Base-by-base conservation (phyloP, 2,888 invertebrate genomes). In the Acronicta psi region DNA sequence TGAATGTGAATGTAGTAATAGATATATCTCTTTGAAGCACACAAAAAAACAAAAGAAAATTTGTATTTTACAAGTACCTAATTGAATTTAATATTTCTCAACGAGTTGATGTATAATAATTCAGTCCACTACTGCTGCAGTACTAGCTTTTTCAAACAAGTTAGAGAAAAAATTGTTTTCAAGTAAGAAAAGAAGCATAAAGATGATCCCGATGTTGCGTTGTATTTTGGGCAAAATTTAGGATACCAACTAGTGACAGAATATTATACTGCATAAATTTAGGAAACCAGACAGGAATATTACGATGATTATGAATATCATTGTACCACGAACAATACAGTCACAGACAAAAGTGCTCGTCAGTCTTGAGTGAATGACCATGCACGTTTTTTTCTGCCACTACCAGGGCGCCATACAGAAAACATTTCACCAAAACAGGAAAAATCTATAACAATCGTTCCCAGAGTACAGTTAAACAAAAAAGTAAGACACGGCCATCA, bases 401-500 rank as follows among this genome's bases (percentile, higher is more conserved):
- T 58, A 41, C 43, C 43, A 59, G 62, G 72, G 69, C 66, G 59
- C 63, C 74, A 57, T 18, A 16, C 25, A 43, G 16, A 29, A 14
- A 37, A 13, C 4, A 50, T 55, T 66, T 59, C 37, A 47, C 31
- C 18, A 59, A 57, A 53, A 55, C 18, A n/a, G 50, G 54, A 61
- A 61, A 68, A 70, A 60, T 56, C 46, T 43, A 41, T 42, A 59
- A 71, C 56, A 68, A 64, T 69, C 44, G 50, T 41, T 55, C 65
- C 63, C 59, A 71, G 81, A 83, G 83, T 85, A 85, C 82, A 79
- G 83, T 86, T 85, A 83, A 50, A 80, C 59, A 80, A 81, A 85
- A 88, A 85, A 82, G 75, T 60, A 74, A 79, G 44, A 50, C 47
- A 63, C 45, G 51, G 46, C 67, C 67, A 73, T 70, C 71, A 63